Evolutionary conservation across 2,113 vertebrate species (phyloP).

Genomic region (Colaptes auratus): DNA sequence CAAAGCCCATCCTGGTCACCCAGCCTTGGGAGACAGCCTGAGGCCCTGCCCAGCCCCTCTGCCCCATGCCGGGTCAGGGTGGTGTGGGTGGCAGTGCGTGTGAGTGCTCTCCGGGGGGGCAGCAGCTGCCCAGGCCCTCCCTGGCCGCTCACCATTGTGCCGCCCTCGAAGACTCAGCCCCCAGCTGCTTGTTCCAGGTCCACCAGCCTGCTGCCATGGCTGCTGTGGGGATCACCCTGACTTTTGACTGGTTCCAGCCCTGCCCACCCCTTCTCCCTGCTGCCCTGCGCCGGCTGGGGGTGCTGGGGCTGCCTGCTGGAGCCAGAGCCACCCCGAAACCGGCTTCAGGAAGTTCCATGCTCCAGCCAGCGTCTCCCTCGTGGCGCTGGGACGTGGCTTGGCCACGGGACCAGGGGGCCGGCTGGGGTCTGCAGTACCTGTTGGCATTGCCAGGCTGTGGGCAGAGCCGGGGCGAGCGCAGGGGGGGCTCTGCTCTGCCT

Average conservation of each 20-base stretch:
- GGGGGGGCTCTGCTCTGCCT: background rate
- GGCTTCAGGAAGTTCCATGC: background rate
- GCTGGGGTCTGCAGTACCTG: accelerated
- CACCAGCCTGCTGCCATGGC: background rate
- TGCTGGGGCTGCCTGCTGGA: accelerated
- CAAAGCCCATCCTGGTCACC: background rate
- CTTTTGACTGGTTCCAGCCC: background rate
- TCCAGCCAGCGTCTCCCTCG: accelerated
- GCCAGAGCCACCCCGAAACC: accelerated
- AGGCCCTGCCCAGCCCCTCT: background rate
- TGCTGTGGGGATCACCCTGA: background rate
- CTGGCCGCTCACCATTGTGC: accelerated
- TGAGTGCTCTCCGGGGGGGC: background rate
- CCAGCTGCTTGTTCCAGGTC: background rate
- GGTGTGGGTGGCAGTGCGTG: background rate
- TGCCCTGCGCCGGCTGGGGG: background rate
- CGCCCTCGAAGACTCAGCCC: background rate
- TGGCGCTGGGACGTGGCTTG: accelerated
- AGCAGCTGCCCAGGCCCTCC: background rate
- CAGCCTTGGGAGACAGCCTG: accelerated
- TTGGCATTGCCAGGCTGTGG: background rate
- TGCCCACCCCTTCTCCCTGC: background rate
- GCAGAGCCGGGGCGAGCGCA: background rate
- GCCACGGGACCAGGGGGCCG: background rate
- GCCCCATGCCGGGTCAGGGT: accelerated